Base-by-base conservation (phyloP, 30 jellyfish, hydroid and myxozoan species). In the Calvadosia cruxmelitensis region DNA sequence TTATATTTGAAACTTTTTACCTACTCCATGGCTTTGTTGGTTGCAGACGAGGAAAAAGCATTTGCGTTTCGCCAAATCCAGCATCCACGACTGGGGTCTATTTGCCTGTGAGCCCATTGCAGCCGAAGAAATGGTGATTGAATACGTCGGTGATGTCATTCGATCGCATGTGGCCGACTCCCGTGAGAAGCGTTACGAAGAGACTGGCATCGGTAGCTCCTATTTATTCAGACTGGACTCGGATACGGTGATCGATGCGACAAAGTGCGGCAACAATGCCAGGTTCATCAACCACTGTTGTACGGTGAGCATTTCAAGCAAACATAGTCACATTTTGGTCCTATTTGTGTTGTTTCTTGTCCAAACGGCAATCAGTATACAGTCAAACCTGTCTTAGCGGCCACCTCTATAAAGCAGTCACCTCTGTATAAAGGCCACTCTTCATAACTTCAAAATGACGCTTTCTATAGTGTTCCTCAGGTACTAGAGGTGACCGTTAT, bases 1-100 rank as follows among this genome's bases (percentile, higher is more conserved):
- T n/a, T n/a, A n/a, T n/a, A n/a, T n/a, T n/a, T n/a, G n/a, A n/a
- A n/a, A n/a, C n/a, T n/a, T n/a, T n/a, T n/a, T n/a, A n/a, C n/a
- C n/a, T n/a, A n/a, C n/a, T n/a, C n/a, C n/a, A n/a, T n/a, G n/a
- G n/a, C 16, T 52, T 29, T 53, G 24, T 66, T 33, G 26, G 2
- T 67, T 69, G 3, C 49, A 91, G 99, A 70, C 79, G 49, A 93
- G 99, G 0, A 93, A 93, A 80, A 93, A 93, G 71, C 88, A 85
- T 63, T 74, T 93, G 78, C 82, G 83, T 36, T 93, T 93, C 71
- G 78, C 95, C 20, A 85, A 84, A 73, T 93, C 99, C 3, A 75
- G 88, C 26, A 93, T 93, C n/a, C 99, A 93, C 71, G 76, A 93
- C 42, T 93, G 99, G 99, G 99, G 99, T 27, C 76, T 93, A 78